These are phyloP conservation scores for Psammodynastes pulverulentus DNA, from an alignment of 2,113 vertebrate species.

Conservation along the genomic window DNA sequence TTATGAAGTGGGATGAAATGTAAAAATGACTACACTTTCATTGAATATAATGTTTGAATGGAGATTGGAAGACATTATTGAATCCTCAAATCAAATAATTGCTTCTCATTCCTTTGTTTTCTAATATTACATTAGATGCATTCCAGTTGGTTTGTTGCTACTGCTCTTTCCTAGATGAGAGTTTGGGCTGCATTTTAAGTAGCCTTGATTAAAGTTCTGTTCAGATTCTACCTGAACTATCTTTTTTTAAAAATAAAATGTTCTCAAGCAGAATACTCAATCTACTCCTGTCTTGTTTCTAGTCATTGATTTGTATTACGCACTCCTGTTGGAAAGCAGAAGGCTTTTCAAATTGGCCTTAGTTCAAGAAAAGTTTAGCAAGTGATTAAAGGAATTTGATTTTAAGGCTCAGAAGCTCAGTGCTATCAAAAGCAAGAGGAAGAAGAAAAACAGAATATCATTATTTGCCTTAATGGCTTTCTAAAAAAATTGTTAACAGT, in stretches of 20 bases:
- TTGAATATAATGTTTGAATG: slow-evolving; percentile 13
- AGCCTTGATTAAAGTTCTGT: not conserved
- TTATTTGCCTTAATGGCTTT: not conserved
- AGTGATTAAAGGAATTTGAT: not conserved
- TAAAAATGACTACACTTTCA: not conserved
- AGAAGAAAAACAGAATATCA: not conserved
- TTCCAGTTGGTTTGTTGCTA: not conserved
- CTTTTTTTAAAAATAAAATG: not conserved
- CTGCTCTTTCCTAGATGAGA: not conserved
- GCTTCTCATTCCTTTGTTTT: not conserved
- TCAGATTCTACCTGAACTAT: not conserved
- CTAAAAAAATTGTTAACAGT: not conserved
- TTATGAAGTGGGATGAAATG: not conserved
- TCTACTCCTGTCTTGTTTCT: not conserved
- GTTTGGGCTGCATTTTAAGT: not conserved
- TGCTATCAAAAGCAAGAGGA: not conserved
- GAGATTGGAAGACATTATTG: not conserved
- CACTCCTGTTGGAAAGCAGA: not conserved
- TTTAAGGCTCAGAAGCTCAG: not conserved
- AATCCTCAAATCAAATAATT: not conserved
- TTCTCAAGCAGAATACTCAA: not conserved
- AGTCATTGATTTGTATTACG: not conserved
- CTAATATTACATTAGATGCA: not conserved
- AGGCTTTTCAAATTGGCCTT: not conserved
- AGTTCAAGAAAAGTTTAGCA: not conserved